Evolutionary conservation across 2,888 invertebrate genomes (phyloP).

Genomic region (Idaea straminata): DNA sequence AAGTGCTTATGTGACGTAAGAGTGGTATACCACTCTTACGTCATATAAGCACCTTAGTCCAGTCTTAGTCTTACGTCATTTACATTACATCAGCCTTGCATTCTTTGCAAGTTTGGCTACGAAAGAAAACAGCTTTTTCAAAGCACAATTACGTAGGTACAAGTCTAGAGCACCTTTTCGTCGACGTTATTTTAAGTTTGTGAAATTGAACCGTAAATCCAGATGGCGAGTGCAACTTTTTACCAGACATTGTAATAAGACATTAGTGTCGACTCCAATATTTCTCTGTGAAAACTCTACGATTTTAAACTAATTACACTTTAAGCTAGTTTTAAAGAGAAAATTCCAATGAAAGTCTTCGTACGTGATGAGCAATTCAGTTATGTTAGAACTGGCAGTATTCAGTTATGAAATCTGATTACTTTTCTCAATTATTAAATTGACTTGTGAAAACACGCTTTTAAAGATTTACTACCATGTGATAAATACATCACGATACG

Average conservation of each 20-base stretch:
- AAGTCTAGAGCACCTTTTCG: neutral
- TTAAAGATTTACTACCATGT: no score
- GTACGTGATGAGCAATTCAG: neutral
- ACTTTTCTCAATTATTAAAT: neutral
- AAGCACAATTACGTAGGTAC: constrained; percentile 1
- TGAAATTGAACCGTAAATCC: constrained; percentile 32
- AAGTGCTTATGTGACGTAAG: no score
- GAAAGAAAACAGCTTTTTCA: neutral
- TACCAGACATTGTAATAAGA: constrained; percentile 30
- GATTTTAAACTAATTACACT: constrained; percentile 17
- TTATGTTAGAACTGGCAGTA: neutral
- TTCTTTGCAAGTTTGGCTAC: neutral
- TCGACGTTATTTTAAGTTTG: constrained; percentile 19
- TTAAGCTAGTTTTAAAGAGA: constrained; percentile 2
- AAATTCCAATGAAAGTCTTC: neutral
- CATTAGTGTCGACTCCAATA: constrained; percentile 30
- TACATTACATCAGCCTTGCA: no score
- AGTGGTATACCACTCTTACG: no score
- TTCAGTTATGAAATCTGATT: neutral
- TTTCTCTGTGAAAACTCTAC: constrained; percentile 23
- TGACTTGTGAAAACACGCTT: no score
- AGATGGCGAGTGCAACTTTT: constrained; percentile 27
- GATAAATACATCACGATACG: no score
- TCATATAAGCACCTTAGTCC: no score
- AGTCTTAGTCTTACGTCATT: no score